Percentiles rank a stretch among this genome's conserved stretches.
Evolutionary conservation across 2,113 vertebrate genomes (phyloP).

Genomic region (Acrocephalus kingi): DNA sequence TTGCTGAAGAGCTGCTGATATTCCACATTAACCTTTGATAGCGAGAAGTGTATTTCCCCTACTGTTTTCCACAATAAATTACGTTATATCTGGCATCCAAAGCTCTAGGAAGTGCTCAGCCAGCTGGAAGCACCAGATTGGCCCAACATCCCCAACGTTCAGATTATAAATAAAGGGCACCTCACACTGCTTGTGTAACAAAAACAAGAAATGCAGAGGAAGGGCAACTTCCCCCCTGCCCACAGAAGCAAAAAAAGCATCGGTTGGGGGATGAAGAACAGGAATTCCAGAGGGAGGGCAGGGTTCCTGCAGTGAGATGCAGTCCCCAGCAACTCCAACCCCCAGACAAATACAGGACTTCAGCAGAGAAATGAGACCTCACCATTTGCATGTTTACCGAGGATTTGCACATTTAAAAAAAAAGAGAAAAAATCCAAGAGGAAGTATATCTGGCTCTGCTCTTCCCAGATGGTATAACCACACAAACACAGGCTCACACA

Average conservation of each 20-base stretch:
- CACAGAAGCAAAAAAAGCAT: neutral
- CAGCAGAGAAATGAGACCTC: neutral
- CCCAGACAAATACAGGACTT: neutral
- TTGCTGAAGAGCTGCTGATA: constrained; percentile 41
- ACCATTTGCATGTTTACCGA: neutral
- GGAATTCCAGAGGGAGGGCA: constrained; percentile 20
- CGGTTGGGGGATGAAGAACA: constrained; percentile 25
- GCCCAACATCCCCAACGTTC: neutral
- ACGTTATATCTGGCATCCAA: constrained; percentile 16
- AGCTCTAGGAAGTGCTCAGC: constrained; percentile 22
- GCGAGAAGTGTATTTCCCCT: neutral
- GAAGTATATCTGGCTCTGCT: constrained; percentile 12
- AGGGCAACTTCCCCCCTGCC: constrained; percentile 48
- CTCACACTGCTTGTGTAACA: constrained; percentile 34
- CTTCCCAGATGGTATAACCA: constrained; percentile 46
- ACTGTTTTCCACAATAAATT: constrained; percentile 47
- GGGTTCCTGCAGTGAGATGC: neutral
- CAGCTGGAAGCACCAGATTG: constrained; percentile 35
- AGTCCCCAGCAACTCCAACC: neutral
- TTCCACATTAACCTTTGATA: constrained; percentile 24
- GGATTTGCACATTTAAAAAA: neutral
- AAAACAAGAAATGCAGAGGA: constrained; percentile 32
- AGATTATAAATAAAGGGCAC: constrained; percentile 40
- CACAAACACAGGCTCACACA: constrained; percentile 31
- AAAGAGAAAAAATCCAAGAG: neutral